Evolutionary conservation across 2,797 vertebrate genomes (phyloP).

Genomic region (Aselliscus stoliczkanus): DNA sequence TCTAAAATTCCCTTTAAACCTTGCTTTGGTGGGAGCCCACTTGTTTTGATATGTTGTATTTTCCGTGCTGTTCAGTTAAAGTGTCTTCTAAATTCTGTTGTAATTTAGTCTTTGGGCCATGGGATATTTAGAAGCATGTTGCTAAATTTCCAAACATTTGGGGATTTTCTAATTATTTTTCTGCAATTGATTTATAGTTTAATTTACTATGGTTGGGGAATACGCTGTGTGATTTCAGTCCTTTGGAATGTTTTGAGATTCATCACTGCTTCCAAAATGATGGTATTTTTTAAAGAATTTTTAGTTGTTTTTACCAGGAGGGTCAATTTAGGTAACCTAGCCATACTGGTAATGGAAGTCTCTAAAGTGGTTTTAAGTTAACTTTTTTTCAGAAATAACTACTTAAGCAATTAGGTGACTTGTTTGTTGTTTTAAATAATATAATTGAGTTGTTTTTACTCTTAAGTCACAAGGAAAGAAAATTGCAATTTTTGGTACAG

Average conservation of each 20-base stretch:
- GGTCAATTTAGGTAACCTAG: neutral
- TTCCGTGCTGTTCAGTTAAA: neutral
- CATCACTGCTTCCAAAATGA: neutral
- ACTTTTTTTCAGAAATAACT: neutral
- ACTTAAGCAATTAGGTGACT: neutral
- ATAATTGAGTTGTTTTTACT: neutral
- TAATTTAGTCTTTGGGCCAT: neutral
- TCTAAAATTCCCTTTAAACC: neutral
- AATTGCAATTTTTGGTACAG: neutral
- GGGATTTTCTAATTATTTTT: conserved; percentile 13
- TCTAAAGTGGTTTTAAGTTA: neutral
- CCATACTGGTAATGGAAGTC: neutral
- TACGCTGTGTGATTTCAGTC: neutral
- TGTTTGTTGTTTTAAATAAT: neutral
- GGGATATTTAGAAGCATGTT: neutral
- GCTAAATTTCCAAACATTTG: conserved; percentile 5
- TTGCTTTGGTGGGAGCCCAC: neutral
- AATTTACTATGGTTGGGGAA: neutral
- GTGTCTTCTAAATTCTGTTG: neutral
- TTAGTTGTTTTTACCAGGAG: neutral
- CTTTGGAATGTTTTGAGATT: conserved; percentile 2
- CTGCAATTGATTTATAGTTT: neutral
- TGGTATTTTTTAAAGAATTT: neutral
- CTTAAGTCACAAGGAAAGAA: neutral
- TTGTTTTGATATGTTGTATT: neutral